Base-by-base conservation (phyloP, 2,797 vertebrate genomes). In the Spinus olivaceus region DNA sequence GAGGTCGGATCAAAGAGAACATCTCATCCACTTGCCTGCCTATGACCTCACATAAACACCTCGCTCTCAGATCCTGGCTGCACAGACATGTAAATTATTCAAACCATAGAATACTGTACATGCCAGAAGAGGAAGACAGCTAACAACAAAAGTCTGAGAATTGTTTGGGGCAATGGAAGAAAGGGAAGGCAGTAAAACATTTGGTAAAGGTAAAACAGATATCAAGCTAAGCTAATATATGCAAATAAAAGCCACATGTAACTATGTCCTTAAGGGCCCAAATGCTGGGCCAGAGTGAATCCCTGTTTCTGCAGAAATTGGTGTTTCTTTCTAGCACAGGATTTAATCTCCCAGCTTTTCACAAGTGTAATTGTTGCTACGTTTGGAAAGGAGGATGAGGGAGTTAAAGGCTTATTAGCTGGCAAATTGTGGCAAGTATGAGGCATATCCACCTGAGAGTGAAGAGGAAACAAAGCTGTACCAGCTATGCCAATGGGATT, bases 21-120 rank as follows among this genome's bases (percentile, higher is more conserved):
- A 33, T 87, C 84, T 96, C 86, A 87, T 85, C 42, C 32, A 25
- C 57, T 92, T 76, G 86, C 65, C 54, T 91, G 46, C 65, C 76
- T 86, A 3, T 2, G 8, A 91, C 84, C 88, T 94, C 71, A 73
- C 49, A 70, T 44, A 65, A 89, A 92, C 39, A 69, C 32, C 32
- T 91, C 0, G 0, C 49, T 82, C 59, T 90, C 49, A 74, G 71
- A 95, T 85, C 59, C 77, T 66, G 44, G 49, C 89, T 92, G 72
- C n/a, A 69, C 71, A 82, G 73, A 60, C 42, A 13, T 74, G 67
- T 90, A 72, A 92, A 94, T 95, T 94, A 95, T 94, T 92, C 85
- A 94, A 90, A 61, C 32, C 70, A 74, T 56, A 57, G 66, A 57
- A 57, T 81, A 35, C 24, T 59, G 47, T 69, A 47, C 8, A 33